Conservation (phyloP, 1,140 invertebrate species). For the Plectus sambesii region DNA sequence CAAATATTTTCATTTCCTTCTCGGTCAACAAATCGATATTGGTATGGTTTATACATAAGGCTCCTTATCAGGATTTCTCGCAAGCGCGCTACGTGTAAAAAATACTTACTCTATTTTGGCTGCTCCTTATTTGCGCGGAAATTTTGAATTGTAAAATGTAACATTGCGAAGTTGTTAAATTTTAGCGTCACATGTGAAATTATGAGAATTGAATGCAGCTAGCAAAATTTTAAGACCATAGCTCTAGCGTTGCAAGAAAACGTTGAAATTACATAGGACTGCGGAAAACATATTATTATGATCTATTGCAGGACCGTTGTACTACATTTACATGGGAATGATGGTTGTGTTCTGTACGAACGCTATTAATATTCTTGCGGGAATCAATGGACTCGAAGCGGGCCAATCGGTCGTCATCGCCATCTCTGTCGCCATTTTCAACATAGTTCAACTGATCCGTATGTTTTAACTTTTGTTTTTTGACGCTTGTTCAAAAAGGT, state of each 20-base stretch:
- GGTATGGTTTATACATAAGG: not conserved
- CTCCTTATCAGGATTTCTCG: not conserved
- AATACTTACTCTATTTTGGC: too few species aligned
- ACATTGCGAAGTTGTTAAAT: too few species aligned
- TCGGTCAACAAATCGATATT: slow-evolving; percentile 27
- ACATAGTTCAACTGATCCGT: slow-evolving; percentile 59
- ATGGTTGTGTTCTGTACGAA: slow-evolving; percentile 98
- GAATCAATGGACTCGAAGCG: slow-evolving; percentile 93
- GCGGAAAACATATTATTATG: too few species aligned
- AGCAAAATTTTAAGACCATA: too few species aligned
- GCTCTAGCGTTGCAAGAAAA: not conserved
- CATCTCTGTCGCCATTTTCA: slow-evolving; percentile 72
- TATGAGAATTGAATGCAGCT: too few species aligned
- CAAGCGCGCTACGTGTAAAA: too few species aligned
- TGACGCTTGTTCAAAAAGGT: slow-evolving; percentile 57
- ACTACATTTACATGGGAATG: slow-evolving; percentile 97
- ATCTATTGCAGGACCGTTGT: slow-evolving; percentile 60
- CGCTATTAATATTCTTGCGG: slow-evolving; percentile 96
- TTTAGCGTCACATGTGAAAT: too few species aligned
- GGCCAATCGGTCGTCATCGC: slow-evolving; percentile 92
- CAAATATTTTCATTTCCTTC: slow-evolving; percentile 61
- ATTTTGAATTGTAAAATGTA: too few species aligned
- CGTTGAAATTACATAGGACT: slow-evolving; percentile 3
- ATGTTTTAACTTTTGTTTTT: slow-evolving; percentile 27
- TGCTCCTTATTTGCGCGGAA: too few species aligned